phyloP scores from a whole-genome alignment of 2,113 vertebrate genomes.

The Camelus dromedarius region DNA sequence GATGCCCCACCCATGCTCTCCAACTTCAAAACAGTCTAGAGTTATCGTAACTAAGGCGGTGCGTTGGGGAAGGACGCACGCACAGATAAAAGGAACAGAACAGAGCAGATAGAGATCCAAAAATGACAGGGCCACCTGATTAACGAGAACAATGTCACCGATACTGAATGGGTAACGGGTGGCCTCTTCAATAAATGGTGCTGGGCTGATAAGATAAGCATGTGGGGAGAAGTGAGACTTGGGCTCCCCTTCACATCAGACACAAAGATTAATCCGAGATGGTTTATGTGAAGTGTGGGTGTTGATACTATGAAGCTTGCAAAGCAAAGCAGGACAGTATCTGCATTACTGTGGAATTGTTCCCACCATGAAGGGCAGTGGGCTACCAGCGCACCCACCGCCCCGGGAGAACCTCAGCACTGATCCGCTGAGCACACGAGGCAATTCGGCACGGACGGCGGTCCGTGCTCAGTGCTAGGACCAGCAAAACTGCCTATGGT shows the following conservation, averaged over 20 bases:
- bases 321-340: not conserved
- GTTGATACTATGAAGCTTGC: not conserved
- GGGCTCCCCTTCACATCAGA: not conserved
- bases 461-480: not conserved
- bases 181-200: not conserved
- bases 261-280: not conserved
- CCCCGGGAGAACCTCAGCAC: not conserved
- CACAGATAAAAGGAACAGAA: not conserved
- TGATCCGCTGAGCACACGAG: no score
- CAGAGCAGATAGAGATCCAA: not conserved
- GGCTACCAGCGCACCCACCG: not conserved
- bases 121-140: not conserved
- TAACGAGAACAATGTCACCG: not conserved
- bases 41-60: not conserved
- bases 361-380: not conserved
- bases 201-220: not conserved
- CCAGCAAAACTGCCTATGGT: not conserved
- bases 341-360: not conserved
- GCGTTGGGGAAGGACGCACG: not conserved
- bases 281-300: not conserved
- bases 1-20: not conserved
- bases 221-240: no score
- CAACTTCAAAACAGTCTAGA: not conserved
- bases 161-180: not conserved
- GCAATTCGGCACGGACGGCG: no score